phyloP scores from a whole-genome alignment of 2,888 invertebrate species.

The Apantesis nais region DNA sequence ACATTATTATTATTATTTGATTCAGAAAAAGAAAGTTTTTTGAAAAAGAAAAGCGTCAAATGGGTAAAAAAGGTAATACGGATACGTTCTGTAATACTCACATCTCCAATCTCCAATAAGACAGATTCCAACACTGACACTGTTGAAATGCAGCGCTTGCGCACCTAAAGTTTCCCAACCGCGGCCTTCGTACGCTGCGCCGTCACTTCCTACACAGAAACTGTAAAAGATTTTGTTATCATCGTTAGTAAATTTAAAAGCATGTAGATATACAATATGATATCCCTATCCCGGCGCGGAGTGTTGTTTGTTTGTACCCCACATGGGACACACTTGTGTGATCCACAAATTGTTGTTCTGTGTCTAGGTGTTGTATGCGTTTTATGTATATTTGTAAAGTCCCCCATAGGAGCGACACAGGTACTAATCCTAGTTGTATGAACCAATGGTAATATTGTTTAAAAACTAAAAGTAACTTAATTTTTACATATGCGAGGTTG shows the following conservation, averaged over 20 bases:
- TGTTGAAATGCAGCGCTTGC: conserved; percentile 89
- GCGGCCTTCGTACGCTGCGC: conserved; percentile 88
- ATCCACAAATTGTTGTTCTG: too few species aligned
- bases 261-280: background rate
- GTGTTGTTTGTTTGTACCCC: too few species aligned
- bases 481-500: too few species aligned
- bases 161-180: conserved; percentile 90
- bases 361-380: too few species aligned
- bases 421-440: too few species aligned
- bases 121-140: conserved; percentile 88
- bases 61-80: background rate
- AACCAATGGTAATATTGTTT: too few species aligned
- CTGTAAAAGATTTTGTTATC: conserved; percentile 58
- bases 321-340: too few species aligned
- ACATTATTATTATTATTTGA: background rate
- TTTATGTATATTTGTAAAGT: too few species aligned
- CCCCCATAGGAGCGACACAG: too few species aligned
- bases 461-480: too few species aligned
- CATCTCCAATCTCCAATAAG: conserved; percentile 89
- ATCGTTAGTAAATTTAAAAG: background rate
- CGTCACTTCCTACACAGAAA: conserved; percentile 90
- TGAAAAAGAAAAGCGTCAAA: background rate
- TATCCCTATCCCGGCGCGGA: too few species aligned
- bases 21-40: too few species aligned
- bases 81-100: conserved; percentile 60